Evolutionary conservation across 2,113 vertebrate genomes (phyloP).

Genomic region (Illadopsis cleaveri): DNA sequence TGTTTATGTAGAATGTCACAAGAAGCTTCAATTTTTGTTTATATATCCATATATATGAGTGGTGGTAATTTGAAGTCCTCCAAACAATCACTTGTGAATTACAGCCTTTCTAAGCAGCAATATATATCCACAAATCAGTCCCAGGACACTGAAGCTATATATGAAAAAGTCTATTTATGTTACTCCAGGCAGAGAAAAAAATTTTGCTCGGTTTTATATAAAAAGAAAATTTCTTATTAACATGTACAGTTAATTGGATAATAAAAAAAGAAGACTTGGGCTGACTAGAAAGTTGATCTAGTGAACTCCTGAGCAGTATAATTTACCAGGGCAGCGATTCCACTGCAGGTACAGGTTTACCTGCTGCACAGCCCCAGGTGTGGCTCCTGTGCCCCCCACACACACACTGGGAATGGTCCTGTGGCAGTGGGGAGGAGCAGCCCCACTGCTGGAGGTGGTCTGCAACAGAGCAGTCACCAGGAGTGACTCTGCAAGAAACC

Average conservation of each 20-base stretch:
- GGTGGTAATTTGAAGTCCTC: slow-evolving; percentile 59
- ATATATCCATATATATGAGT: slow-evolving; percentile 62
- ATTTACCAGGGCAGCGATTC: neutral
- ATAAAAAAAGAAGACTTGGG: slow-evolving; percentile 11
- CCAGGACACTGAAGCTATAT: slow-evolving; percentile 29
- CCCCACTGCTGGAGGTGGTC: rapidly evolving
- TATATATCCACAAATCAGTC: slow-evolving; percentile 59
- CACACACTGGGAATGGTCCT: rapidly evolving
- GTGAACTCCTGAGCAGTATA: slow-evolving; percentile 2
- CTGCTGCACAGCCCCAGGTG: neutral
- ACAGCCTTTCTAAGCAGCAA: slow-evolving; percentile 44
- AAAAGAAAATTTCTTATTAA: slow-evolving; percentile 53
- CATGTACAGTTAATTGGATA: slow-evolving; percentile 62
- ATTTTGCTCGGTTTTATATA: neutral
- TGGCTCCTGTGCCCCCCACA: neutral
- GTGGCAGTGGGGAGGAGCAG: too few relatives aligned
- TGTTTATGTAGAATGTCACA: slow-evolving; percentile 55
- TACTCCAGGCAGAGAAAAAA: slow-evolving; percentile 24
- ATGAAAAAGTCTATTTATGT: slow-evolving; percentile 25
- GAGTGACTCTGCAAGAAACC: neutral
- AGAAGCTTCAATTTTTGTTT: slow-evolving; percentile 69
- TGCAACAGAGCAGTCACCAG: neutral
- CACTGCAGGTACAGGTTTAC: neutral
- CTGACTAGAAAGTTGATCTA: slow-evolving; percentile 37
- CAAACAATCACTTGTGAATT: slow-evolving; percentile 72